Conservation (phyloP, 2,888 invertebrate genomes). For the Steromphala cineraria region DNA sequence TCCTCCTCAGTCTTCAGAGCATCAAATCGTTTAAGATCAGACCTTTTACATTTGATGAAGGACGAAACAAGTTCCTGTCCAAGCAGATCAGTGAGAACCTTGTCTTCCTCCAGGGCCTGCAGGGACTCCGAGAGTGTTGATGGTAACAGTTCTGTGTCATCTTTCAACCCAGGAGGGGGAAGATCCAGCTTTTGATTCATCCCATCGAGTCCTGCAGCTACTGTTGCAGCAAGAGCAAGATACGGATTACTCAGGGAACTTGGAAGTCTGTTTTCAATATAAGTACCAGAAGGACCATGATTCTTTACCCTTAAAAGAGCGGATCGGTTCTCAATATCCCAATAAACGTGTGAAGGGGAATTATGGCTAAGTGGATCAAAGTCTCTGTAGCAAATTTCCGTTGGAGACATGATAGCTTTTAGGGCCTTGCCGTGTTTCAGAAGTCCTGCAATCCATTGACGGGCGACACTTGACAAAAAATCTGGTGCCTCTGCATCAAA, state of each 20-base stretch:
- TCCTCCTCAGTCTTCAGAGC: too few relatives aligned
- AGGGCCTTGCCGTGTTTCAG: slow-evolving; percentile 31
- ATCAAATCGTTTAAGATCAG: too few relatives aligned
- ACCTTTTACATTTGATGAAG: too few relatives aligned
- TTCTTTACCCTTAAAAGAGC: slow-evolving; percentile 22
- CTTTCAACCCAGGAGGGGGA: background rate
- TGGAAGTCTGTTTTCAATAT: slow-evolving; percentile 35
- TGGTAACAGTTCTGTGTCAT: too few relatives aligned
- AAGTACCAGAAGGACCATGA: slow-evolving; percentile 22
- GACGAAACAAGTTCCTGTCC: too few relatives aligned
- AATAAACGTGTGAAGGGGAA: slow-evolving; percentile 24
- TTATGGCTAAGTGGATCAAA: slow-evolving; percentile 10
- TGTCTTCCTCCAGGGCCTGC: too few relatives aligned
- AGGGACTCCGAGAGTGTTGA: too few relatives aligned
- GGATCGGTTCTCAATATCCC: slow-evolving; percentile 31
- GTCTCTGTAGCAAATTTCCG: slow-evolving; percentile 31
- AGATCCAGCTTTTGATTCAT: slow-evolving; percentile 25
- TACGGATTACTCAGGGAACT: slow-evolving; percentile 33
- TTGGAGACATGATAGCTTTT: slow-evolving; percentile 32
- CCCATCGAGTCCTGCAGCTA: slow-evolving; percentile 40
- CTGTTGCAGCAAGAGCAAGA: slow-evolving; percentile 31
- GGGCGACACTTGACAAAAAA: too few relatives aligned
- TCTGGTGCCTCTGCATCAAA: too few relatives aligned
- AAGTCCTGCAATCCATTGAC: slow-evolving; percentile 37
- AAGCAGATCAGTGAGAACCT: too few relatives aligned